phyloP scores from a whole-genome alignment of 2,888 invertebrate genomes.

The Athripsodes cinereus region DNA sequence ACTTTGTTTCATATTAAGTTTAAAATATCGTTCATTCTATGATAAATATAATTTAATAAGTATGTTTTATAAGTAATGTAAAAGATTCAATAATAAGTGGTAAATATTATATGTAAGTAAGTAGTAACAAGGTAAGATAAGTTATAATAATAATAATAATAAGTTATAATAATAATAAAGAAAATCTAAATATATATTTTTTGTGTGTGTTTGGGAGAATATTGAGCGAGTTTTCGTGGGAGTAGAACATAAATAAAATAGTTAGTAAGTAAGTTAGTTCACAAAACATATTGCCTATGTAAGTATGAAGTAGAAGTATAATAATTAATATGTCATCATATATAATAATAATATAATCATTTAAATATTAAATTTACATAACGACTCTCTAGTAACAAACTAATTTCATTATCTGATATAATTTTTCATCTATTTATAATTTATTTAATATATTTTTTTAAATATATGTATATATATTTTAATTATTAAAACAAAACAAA shows the following conservation, averaged over 20 bases:
- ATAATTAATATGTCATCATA: slow-evolving; percentile 12
- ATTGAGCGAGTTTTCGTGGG: slow-evolving; percentile 15
- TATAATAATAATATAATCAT: neutral
- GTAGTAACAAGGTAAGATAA: too few species aligned
- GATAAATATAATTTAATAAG: neutral
- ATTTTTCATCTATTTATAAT: slow-evolving; percentile 16
- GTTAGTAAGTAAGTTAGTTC: too few species aligned
- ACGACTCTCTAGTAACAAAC: slow-evolving; percentile 28
- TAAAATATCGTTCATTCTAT: neutral
- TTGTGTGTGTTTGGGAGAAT: slow-evolving; percentile 13
- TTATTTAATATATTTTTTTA: slow-evolving; percentile 22
- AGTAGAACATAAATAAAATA: slow-evolving; percentile 21
- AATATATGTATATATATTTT: neutral
- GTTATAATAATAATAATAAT: neutral
- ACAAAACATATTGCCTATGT: slow-evolving; percentile 26
- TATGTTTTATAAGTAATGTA: neutral
- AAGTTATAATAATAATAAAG: neutral
- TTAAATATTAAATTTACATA: slow-evolving; percentile 23
- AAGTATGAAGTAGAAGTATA: slow-evolving; percentile 2
- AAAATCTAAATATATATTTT: neutral
- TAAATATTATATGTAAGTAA: neutral
- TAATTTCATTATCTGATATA: slow-evolving; percentile 22
- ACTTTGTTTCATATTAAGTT: too few species aligned
- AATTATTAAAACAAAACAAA: slow-evolving; percentile 25
- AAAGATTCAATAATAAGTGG: neutral